Conservation (phyloP, 2,888 invertebrate species). For the Tridacna crocea region DNA sequence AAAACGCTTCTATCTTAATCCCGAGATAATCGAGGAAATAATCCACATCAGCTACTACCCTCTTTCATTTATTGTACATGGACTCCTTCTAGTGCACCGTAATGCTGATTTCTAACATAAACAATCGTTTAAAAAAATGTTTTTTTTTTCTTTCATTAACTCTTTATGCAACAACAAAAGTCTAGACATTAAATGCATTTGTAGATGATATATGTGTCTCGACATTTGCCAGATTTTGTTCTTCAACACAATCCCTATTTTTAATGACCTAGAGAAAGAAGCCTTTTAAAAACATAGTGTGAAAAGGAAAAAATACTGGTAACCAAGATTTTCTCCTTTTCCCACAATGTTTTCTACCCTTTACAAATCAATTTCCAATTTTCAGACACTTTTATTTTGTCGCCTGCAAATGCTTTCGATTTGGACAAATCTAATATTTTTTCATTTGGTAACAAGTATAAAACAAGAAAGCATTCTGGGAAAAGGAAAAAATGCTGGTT, state of each 20-base stretch:
- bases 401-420: neutral
- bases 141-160: neutral
- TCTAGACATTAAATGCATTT: neutral
- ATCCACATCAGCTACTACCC: too few species aligned
- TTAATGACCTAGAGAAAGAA: too few species aligned
- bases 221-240: too few species aligned
- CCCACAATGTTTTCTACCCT: neutral
- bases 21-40: neutral
- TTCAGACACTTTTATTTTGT: neutral
- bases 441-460: too few species aligned
- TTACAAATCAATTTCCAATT: too few species aligned
- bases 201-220: neutral
- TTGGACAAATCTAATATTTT: neutral
- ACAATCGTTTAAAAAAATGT: too few species aligned
- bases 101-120: too few species aligned
- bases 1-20: neutral
- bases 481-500: conserved; percentile 1
- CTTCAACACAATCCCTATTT: too few species aligned
- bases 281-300: neutral
- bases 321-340: neutral
- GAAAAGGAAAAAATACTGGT: neutral
- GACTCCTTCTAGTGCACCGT: too few species aligned
- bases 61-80: too few species aligned
- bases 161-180: neutral
- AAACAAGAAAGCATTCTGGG: neutral